Percentiles rank a stretch among this genome's conserved stretches.
These are phyloP conservation scores for Tylochromis polylepis DNA, from an alignment of 2,113 vertebrate genomes.

Conservation along the genomic window DNA sequence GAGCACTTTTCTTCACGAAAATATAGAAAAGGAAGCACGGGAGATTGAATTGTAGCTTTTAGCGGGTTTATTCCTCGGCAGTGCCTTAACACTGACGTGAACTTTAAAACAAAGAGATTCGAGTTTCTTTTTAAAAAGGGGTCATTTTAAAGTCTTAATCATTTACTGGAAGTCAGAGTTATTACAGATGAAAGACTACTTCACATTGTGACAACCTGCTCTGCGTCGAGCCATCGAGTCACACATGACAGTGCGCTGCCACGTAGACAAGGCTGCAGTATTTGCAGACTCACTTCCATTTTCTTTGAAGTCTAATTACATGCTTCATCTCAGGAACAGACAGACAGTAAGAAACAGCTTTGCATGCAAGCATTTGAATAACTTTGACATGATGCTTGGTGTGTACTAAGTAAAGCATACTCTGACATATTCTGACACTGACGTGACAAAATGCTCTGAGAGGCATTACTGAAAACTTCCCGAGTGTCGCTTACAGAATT, in stretches of 20 bases:
- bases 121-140: not conserved
- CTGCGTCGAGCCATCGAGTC: not conserved
- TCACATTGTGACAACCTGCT: not conserved
- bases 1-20: not conserved
- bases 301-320: conserved; percentile 42
- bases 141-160: conserved; percentile 1
- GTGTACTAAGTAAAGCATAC: not conserved
- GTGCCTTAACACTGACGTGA: not conserved
- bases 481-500: not conserved
- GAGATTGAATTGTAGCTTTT: not conserved
- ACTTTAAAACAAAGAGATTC: not conserved
- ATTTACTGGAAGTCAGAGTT: not conserved
- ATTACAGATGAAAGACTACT: conserved; percentile 14
- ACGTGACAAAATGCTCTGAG: not conserved
- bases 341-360: not conserved
- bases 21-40: not conserved
- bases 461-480: not conserved
- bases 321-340: conserved; percentile 12
- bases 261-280: not conserved
- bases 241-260: conserved; percentile 22
- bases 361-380: not conserved
- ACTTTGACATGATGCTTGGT: not conserved
- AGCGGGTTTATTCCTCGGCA: not conserved
- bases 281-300: conserved; percentile 1
- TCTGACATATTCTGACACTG: not conserved